Conservation (phyloP, 2,113 vertebrate species). For the Galemys pyrenaicus region DNA sequence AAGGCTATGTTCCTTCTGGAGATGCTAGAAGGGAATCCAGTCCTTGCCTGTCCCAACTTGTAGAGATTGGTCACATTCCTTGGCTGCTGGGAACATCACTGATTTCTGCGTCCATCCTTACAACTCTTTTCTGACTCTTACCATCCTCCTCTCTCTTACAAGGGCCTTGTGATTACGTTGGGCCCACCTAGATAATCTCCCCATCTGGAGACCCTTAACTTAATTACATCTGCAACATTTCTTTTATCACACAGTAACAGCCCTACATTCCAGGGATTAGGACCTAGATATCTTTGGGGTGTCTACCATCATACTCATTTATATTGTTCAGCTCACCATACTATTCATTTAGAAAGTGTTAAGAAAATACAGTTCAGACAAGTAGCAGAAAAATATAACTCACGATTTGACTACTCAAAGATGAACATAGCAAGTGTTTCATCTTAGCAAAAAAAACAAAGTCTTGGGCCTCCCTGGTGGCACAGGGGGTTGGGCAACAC, state of each 20-base stretch:
- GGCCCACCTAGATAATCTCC: not conserved
- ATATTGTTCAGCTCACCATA: not conserved
- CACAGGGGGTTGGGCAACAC: too few relatives aligned
- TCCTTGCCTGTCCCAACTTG: not conserved
- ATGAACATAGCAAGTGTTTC: not conserved
- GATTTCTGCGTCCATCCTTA: not conserved
- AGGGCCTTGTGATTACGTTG: not conserved
- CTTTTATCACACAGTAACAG: not conserved
- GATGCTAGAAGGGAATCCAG: not conserved
- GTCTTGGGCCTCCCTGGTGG: too few relatives aligned
- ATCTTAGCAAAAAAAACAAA: not conserved
- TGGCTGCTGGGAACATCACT: not conserved
- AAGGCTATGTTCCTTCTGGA: not conserved
- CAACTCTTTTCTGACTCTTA: not conserved
- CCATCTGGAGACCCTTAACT: not conserved
- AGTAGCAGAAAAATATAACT: not conserved
- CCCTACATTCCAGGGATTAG: not conserved
- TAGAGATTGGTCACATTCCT: not conserved
- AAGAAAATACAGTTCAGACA: not conserved
- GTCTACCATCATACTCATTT: not conserved
- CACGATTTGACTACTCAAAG: not conserved
- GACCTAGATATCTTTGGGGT: not conserved
- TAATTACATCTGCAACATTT: not conserved
- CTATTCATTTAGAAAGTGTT: not conserved
- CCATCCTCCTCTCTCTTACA: not conserved